Conservation (phyloP, 2,888 invertebrate genomes). For the Hemithea aestivaria region DNA sequence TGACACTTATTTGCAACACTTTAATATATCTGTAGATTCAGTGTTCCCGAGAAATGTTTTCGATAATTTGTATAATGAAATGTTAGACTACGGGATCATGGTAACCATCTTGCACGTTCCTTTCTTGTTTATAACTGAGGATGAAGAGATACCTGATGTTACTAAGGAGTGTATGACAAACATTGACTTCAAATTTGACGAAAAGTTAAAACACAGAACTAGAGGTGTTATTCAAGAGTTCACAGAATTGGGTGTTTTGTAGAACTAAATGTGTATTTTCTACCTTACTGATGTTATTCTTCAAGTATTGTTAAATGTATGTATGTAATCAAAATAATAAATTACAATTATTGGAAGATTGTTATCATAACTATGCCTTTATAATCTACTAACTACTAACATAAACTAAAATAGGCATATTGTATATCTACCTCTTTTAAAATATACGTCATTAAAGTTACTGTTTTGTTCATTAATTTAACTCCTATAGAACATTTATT, state of each 20-base stretch:
- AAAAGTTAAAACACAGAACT: constrained; percentile 30
- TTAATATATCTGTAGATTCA: constrained; percentile 34
- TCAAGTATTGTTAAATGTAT: too few species aligned
- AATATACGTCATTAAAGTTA: too few species aligned
- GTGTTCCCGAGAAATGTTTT: constrained; percentile 37
- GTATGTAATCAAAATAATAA: too few species aligned
- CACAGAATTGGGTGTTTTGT: constrained; percentile 28
- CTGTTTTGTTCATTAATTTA: too few species aligned
- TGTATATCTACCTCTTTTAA: too few species aligned
- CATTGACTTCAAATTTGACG: constrained; percentile 28
- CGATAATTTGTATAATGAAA: constrained; percentile 36
- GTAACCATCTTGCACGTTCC: constrained; percentile 30
- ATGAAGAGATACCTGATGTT: constrained; percentile 31
- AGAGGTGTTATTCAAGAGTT: constrained; percentile 39
- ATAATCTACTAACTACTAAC: too few species aligned
- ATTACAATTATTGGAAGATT: too few species aligned
- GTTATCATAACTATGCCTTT: too few species aligned
- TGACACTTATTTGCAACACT: constrained; percentile 27
- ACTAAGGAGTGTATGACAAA: constrained; percentile 29
- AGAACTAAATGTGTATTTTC: too few species aligned
- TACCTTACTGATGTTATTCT: too few species aligned
- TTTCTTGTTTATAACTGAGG: constrained; percentile 33
- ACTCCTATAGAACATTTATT: too few species aligned
- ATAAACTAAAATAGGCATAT: too few species aligned
- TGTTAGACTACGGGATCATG: constrained; percentile 37